Evolutionary conservation across 2,113 vertebrate genomes (phyloP), one percentile per base, ranked within the genome.

Genomic region (Mustela lutreola): DNA sequence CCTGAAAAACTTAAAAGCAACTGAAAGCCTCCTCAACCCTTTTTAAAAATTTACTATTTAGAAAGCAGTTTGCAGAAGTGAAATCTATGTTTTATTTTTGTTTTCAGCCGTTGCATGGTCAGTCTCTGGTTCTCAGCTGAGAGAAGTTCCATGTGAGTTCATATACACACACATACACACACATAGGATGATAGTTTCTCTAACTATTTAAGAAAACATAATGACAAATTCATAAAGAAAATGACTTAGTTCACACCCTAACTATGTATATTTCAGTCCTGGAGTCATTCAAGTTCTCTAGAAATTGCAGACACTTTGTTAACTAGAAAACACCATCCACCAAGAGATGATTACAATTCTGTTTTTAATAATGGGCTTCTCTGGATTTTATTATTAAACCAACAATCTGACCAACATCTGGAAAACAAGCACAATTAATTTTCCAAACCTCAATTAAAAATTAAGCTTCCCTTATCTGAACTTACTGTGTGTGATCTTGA

Each of bases 401-500:
- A 98, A 98, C 97, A 98, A 98, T 4, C 60, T 70, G 48, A 97
- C 95, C 89, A 95, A 98, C 97, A 98, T 98, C 98, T 98, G 96
- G 97, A 93, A 98, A 91, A 48, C 62, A 45, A 58, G 91, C 96
- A 96, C 76, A 53, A 94, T 97, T 96, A 98, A 98, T 95, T 97
- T 96, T 97, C 91, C 86, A 98, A 94, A 92, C 92, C 82, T 92
- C 97, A 98, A 96, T 98, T 96, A 97, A 96, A 97, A 95, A 97
- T 83, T 86, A 97, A 95, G 84, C 94, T 86, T 92, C 95, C 94
- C 88, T 95, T 97, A 97, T 95, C 94, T 94, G 33, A 18, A 97
- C 81, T 98, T 95, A 97, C 65, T 97, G 97, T 98, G 60, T 45
- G 39, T 48, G 80, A 91, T 95, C 93, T 80, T 97, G 94, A 98